Evolutionary conservation across 1,140 invertebrate species (phyloP).

Genomic region (Lordiphosa clarofinis): DNA sequence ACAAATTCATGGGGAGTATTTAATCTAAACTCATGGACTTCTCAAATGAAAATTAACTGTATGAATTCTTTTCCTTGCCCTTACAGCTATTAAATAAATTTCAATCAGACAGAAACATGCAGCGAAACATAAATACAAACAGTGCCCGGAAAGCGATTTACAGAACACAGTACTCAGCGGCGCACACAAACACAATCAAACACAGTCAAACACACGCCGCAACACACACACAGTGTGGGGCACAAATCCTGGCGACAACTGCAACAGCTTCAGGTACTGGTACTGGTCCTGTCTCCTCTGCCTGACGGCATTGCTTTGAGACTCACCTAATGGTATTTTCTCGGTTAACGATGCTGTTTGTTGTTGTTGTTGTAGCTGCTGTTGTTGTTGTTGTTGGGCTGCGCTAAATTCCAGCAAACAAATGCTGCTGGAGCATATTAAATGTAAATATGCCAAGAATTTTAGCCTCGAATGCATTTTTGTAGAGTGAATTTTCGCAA

Average conservation of each 20-base stretch:
- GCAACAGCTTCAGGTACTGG: conserved; percentile 12
- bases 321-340: conserved; percentile 80
- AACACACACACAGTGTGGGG: conserved; percentile 40
- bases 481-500: conserved; percentile 23
- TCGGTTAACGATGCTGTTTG: conserved; percentile 69
- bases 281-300: neutral
- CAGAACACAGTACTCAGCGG: conserved; percentile 5
- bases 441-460: conserved; percentile 76
- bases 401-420: conserved; percentile 57
- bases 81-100: too few species aligned
- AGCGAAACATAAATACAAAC: too few species aligned
- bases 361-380: conserved; percentile 41
- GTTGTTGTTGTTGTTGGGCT: conserved; percentile 47
- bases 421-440: conserved; percentile 71
- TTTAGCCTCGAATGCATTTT: conserved; percentile 73
- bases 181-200: too few species aligned
- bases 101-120: too few species aligned
- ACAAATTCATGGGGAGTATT: too few species aligned
- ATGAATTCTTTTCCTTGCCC: too few species aligned
- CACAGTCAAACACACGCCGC: conserved; percentile 7
- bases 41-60: too few species aligned
- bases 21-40: too few species aligned
- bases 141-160: too few species aligned
- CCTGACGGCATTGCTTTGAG: conserved; percentile 34
- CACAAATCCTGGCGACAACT: conserved; percentile 54